Percentiles rank a stretch among this genome's conserved stretches.
Evolutionary conservation across 1,140 invertebrate genomes (phyloP).

Genomic region (Drosophila trapezifrons): DNA sequence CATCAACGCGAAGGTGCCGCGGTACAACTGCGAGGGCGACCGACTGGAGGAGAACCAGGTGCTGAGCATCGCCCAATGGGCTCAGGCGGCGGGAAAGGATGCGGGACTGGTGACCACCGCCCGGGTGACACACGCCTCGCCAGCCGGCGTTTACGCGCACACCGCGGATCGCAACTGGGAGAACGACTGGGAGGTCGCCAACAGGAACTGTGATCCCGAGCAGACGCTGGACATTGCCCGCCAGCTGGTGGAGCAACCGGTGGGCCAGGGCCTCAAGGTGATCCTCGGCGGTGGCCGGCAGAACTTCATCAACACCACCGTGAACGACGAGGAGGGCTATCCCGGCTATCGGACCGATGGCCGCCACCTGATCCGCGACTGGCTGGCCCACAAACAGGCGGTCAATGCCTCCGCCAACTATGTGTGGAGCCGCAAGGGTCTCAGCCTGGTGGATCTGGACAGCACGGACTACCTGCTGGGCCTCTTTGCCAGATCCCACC

Average conservation of each 20-base stretch:
- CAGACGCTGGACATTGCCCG: slow-evolving; percentile 88
- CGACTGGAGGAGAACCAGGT: slow-evolving; percentile 84
- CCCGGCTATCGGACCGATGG: slow-evolving; percentile 86
- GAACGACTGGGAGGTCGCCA: slow-evolving; percentile 87
- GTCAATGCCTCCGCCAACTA: slow-evolving; percentile 86
- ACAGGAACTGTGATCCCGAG: slow-evolving; percentile 57
- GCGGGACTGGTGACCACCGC: slow-evolving; percentile 92
- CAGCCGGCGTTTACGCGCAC: slow-evolving; percentile 92
- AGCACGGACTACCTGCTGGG: slow-evolving; percentile 90
- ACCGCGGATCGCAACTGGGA: slow-evolving; percentile 91
- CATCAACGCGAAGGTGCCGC: slow-evolving; percentile 87
- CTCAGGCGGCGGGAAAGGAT: slow-evolving; percentile 88
- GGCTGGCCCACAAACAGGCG: slow-evolving; percentile 86
- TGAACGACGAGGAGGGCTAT: slow-evolving; percentile 88
- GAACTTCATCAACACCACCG: slow-evolving; percentile 87
- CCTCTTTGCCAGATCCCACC: slow-evolving; percentile 85
- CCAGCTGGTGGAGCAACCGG: slow-evolving; percentile 89
- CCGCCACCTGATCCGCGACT: slow-evolving; percentile 88
- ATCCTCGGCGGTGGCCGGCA: slow-evolving; percentile 90
- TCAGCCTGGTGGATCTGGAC: slow-evolving; percentile 86
- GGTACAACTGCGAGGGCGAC: slow-evolving; percentile 85
- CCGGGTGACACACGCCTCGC: slow-evolving; percentile 92
- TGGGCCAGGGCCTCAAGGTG: slow-evolving; percentile 87
- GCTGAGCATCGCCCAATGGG: slow-evolving; percentile 88
- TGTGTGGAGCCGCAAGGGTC: slow-evolving; percentile 87